Conservation (phyloP, 2,888 invertebrate species). For the Diaprepes abbreviatus region DNA sequence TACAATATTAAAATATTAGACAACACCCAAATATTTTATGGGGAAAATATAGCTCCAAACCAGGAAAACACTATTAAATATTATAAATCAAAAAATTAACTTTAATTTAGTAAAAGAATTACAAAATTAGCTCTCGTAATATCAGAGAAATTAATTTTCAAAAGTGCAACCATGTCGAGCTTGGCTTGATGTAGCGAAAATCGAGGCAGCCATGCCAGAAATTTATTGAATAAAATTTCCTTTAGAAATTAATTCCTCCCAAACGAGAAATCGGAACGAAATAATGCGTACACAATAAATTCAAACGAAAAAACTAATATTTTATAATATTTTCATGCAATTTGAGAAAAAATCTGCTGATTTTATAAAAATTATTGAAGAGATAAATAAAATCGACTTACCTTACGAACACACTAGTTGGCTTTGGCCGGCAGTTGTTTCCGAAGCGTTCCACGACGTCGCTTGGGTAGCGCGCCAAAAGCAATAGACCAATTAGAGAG, state of each 20-base stretch:
- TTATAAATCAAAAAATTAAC: slow-evolving; percentile 59
- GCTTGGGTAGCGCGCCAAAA: slow-evolving; percentile 65
- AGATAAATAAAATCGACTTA: slow-evolving; percentile 62
- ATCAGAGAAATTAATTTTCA: slow-evolving; percentile 63
- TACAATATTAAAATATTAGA: slow-evolving; percentile 66
- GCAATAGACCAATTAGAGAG: slow-evolving; percentile 58
- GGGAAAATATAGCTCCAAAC: slow-evolving; percentile 45
- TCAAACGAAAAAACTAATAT: slow-evolving; percentile 65
- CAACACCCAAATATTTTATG: slow-evolving; percentile 67
- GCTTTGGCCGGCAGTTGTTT: slow-evolving; percentile 51
- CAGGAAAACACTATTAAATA: slow-evolving; percentile 51
- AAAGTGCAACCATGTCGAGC: slow-evolving; percentile 54
- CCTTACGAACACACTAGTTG: slow-evolving; percentile 56
- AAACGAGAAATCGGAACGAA: slow-evolving; percentile 53
- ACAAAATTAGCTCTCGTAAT: slow-evolving; percentile 39
- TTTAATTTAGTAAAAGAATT: slow-evolving; percentile 56
- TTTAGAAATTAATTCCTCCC: slow-evolving; percentile 58
- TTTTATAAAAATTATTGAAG: slow-evolving; percentile 64
- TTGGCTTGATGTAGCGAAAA: slow-evolving; percentile 55
- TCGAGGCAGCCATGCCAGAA: slow-evolving; percentile 63
- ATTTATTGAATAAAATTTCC: slow-evolving; percentile 61
- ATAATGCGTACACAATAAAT: slow-evolving; percentile 60
- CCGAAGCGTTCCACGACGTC: slow-evolving; percentile 64
- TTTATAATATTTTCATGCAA: slow-evolving; percentile 58
- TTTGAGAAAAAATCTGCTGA: slow-evolving; percentile 61